Evolutionary conservation across 2,888 invertebrate species (phyloP).

Genomic region (Catocala nupta): DNA sequence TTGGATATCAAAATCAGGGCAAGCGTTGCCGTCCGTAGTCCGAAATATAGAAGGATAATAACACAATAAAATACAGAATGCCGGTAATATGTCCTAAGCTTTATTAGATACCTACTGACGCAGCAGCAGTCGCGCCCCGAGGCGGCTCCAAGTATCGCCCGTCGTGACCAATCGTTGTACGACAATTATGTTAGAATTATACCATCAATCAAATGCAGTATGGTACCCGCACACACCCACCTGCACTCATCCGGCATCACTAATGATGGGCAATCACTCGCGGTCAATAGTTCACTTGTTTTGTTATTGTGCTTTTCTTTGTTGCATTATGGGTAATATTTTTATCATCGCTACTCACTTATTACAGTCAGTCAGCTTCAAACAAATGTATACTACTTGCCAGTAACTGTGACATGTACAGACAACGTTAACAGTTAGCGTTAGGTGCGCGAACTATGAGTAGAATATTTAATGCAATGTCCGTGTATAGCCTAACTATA

Average conservation of each 20-base stretch:
- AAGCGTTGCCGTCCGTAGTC: too few species aligned
- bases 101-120: conserved; percentile 32
- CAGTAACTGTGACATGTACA: conserved; percentile 7
- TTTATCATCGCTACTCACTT: conserved; percentile 15
- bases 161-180: conserved; percentile 77
- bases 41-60: neutral
- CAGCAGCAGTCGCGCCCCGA: conserved; percentile 52
- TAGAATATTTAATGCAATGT: conserved; percentile 14
- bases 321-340: conserved; percentile 38
- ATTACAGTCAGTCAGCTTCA: conserved; percentile 11
- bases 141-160: conserved; percentile 62
- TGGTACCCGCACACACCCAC: conserved; percentile 69
- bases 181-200: conserved; percentile 79
- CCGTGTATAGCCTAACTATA: too few species aligned
- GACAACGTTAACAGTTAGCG: conserved; percentile 12
- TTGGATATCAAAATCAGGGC: too few species aligned
- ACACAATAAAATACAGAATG: conserved; percentile 21
- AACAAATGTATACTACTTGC: conserved; percentile 2
- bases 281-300: conserved; percentile 70
- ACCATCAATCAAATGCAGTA: conserved; percentile 79
- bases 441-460: conserved; percentile 16
- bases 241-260: conserved; percentile 64
- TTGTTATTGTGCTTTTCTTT: conserved; percentile 50
- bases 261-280: conserved; percentile 67
- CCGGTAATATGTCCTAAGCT: conserved; percentile 37